Base-by-base conservation (phyloP, 2,888 invertebrate genomes). In the Neoaliturus tenellus region DNA sequence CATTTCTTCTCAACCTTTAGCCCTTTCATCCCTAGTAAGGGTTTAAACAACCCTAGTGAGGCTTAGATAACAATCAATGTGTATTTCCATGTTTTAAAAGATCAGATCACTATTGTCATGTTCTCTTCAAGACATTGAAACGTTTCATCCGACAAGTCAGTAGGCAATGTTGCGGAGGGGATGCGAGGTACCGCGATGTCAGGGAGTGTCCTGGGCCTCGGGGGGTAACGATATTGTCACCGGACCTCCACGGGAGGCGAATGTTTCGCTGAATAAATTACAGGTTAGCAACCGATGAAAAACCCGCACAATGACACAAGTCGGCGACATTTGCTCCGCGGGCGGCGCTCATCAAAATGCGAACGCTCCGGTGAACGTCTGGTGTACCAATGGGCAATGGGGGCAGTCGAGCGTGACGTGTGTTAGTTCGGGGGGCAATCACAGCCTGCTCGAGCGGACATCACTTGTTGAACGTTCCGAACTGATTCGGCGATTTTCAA, bases 271-370 rank as follows among this genome's bases (percentile, higher is more conserved):
- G 78, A 51, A 78, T 78, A 78, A 31, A 78, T 78, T 78, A 78
- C 6, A 51, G 78, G 20, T 28, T 17, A 20, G 78, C 78, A 23
- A 78, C 75, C 48, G 73, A 75, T 35, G 39, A 71, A 71, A 69
- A 69, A 6, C 28, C 44, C 25, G 51, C 75, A 41, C 33, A 25
- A 33, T 25, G 55, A 31, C 17, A 55, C 28, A 55, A 48, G 55
- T 51, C 25, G 48, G 48, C 35, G 23, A 20, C 55, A 55, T 78
- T 78, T 33, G 51, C 78, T 33, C 78, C 55, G 33, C 35, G 78
- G 78, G 78, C 44, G 78, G 55, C 55, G 55, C 78, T 78, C 78
- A 78, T 78, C 78, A 78, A 55, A 51, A 78, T 78, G 28, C 78
- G 78, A 78, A 51, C 55, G 78, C 55, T 78, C 35, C 23, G 48